phyloP scores from a whole-genome alignment of 1,140 invertebrate genomes.

The Brachionus rotundiformis region DNA sequence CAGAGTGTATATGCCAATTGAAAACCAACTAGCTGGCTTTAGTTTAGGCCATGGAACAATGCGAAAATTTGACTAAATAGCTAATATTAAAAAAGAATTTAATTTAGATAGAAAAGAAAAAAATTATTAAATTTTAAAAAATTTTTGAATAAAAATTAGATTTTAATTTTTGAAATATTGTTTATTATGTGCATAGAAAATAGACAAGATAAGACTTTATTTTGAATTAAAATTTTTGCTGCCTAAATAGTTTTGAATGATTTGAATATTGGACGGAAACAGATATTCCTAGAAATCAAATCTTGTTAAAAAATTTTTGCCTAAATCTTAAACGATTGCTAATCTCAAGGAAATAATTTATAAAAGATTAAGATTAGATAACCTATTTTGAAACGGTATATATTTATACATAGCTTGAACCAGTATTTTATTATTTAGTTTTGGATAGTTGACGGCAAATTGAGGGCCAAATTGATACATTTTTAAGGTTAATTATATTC shows the following conservation, averaged over 20 bases:
- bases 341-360: not conserved
- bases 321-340: not conserved
- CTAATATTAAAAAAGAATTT: not conserved
- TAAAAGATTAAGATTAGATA: constrained; percentile 2
- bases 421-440: not conserved
- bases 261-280: not conserved
- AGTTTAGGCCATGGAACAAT: constrained; percentile 19
- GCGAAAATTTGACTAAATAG: not conserved
- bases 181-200: too few species aligned
- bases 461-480: not conserved
- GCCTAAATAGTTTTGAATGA: not conserved
- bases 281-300: not conserved
- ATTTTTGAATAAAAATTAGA: not conserved
- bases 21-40: not conserved
- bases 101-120: not conserved
- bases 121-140: not conserved
- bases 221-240: not conserved
- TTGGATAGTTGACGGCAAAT: not conserved
- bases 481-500: not conserved
- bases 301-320: not conserved
- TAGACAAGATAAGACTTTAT: too few species aligned
- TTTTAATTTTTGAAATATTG: too few species aligned
- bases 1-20: constrained; percentile 6
- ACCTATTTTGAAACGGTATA: not conserved
- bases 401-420: too few species aligned